Percentiles rank a stretch among this genome's conserved stretches.
phyloP scores from a whole-genome alignment of 2,888 invertebrate genomes.

The Vesta saturnalis region DNA sequence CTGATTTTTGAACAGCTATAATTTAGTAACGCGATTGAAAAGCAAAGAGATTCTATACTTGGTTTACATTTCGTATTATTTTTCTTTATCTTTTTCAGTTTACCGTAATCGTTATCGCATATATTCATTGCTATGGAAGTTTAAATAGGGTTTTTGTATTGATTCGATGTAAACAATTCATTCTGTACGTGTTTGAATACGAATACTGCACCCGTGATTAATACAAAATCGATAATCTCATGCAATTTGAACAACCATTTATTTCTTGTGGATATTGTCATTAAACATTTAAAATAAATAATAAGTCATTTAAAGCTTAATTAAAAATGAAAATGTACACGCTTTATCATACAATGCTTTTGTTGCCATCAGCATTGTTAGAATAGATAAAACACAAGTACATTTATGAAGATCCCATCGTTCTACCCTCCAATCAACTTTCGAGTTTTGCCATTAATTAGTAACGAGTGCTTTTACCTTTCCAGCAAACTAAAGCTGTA shows the following conservation, averaged over 20 bases:
- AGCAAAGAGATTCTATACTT: too few relatives aligned
- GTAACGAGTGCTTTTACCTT: slow-evolving; percentile 19
- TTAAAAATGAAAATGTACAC: too few relatives aligned
- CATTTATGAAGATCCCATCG: slow-evolving; percentile 29
- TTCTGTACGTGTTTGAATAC: background rate
- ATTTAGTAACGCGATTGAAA: too few relatives aligned
- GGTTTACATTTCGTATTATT: too few relatives aligned
- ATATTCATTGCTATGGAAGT: background rate
- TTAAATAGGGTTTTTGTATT: slow-evolving; percentile 4
- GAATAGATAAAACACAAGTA: slow-evolving; percentile 28
- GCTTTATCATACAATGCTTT: too few relatives aligned
- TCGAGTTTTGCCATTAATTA: slow-evolving; percentile 25
- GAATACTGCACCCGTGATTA: background rate
- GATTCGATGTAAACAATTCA: slow-evolving; percentile 3
- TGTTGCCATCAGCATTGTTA: too few relatives aligned
- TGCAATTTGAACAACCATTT: background rate
- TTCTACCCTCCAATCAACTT: slow-evolving; percentile 28
- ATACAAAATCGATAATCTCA: background rate
- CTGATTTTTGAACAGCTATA: too few relatives aligned
- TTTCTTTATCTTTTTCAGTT: too few relatives aligned
- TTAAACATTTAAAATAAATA: too few relatives aligned
- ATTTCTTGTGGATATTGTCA: too few relatives aligned
- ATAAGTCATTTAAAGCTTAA: too few relatives aligned
- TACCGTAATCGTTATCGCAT: too few relatives aligned
- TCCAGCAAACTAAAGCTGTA: slow-evolving; percentile 21